Base-by-base conservation (phyloP, 2,888 invertebrate genomes). In the Acrocera orbiculus region DNA sequence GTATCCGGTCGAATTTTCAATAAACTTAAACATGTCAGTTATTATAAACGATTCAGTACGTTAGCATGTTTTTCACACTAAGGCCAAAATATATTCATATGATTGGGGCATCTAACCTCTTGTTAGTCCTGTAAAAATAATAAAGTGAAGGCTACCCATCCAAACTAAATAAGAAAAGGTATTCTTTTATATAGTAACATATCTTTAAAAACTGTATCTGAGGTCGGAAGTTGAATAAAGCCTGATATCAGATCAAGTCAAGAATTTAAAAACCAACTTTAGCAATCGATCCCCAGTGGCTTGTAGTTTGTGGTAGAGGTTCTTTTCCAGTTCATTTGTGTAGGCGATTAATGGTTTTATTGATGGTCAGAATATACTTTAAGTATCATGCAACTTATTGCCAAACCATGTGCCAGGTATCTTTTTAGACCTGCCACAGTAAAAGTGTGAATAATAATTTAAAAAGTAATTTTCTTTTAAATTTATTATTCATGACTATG, bases 381-480 rank as follows among this genome's bases (percentile, higher is more conserved):
- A 28, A 7, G 27, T 20, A 10, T 20, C 15, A 19, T 14, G 28
- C 32, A 11, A 20, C 42, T 38, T 41, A 42, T 41, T 43, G 40
- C 42, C 41, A 13, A 27, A 28, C 13, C 23, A 14, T 24, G 15
- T 16, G 16, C 13, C 17, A 10, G 43, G 44, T 46, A 43, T 51
- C 50, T n/a, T n/a, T n/a, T n/a, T n/a, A n/a, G n/a, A n/a, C n/a
- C 52, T 53, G 52, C 52, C 49, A 50, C 25, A 56, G 55, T 54
- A 52, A 53, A 51, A 55, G 56, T 56, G 58, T 56, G 56, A 56
- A 56, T 55, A 56, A n/a, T 56, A 56, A 57, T 56, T 56, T 56
- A 56, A 56, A 53, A 52, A 53, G 50, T 50, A 53, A 54, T 56
- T 56, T 55, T 53, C 56, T 51, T 51, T 54, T 53, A 52, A 54